These are phyloP conservation scores for Lepidotrigona ventralis DNA, from an alignment of 1,140 invertebrate species.

Conservation along the genomic window DNA sequence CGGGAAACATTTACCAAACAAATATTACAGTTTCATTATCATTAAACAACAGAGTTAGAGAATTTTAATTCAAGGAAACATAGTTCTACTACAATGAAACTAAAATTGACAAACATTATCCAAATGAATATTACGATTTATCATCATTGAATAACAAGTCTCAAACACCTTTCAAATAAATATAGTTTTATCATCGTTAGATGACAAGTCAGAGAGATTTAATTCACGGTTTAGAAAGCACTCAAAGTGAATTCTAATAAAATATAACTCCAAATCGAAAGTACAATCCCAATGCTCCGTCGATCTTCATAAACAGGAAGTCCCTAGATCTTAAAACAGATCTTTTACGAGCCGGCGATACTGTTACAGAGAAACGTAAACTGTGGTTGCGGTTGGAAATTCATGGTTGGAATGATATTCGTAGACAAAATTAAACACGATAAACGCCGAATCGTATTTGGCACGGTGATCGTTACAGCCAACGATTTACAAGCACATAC, in stretches of 20 bases:
- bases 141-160: too few species aligned
- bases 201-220: background rate
- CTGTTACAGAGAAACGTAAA: too few species aligned
- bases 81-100: too few species aligned
- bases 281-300: background rate
- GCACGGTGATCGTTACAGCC: background rate
- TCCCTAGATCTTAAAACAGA: background rate
- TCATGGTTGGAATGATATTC: background rate
- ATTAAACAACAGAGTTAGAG: too few species aligned
- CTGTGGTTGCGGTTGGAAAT: background rate
- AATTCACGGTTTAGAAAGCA: too few species aligned
- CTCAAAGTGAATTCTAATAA: background rate
- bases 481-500: slow-evolving; percentile 4
- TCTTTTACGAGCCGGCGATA: background rate
- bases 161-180: too few species aligned
- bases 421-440: slow-evolving; percentile 6
- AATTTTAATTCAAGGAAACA: too few species aligned
- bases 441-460: background rate
- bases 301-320: background rate
- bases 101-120: too few species aligned
- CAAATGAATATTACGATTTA: too few species aligned
- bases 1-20: background rate
- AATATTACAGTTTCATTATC: too few species aligned
- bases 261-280: background rate
- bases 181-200: background rate